Evolutionary conservation across 2,797 vertebrate genomes (phyloP), one percentile per base, ranked within the genome.

Genomic region (Myotis daubentonii): DNA sequence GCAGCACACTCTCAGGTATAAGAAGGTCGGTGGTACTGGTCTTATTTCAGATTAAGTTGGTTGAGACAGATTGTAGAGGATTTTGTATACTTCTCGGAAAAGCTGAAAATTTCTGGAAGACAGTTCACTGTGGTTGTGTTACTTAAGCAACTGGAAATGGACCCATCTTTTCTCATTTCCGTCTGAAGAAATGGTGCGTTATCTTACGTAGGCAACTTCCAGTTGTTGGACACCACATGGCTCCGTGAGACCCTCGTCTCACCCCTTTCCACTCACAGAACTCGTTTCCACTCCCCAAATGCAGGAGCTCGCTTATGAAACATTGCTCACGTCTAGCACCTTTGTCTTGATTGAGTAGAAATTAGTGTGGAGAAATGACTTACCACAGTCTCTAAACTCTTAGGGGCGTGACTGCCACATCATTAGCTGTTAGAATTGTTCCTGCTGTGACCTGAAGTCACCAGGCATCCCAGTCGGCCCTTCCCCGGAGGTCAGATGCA

Each of bases 31-130:
- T 87, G 90, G 71, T 55, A 20, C 47, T 76, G 85, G 49, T 71
- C 66, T 93, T 66, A 28, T 75, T 93, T 90, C 83, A 53, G 66
- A 55, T 23, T 93, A 41, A 55, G 51, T 87, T 74, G 93, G 75
- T 53, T 19, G n/a, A 88, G 33, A 72, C n/a, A 75, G 33, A 17
- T 94, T 93, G 4, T 17, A 8, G 71, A 76, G 78, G 36, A 41
- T 49, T 38, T 71, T 93, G 80, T 17, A 17, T 65, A 49, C 90
- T 89, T 91, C 41, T 33, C 55, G 51, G 72, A 89, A 71, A 95
- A 89, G 49, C 66, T 36, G 51, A 57, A 44, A 49, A 65, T 83
- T 79, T 91, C 90, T 23, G 38, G 30, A 87, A 87, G 71, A 79
- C 55, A 71, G 6, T 30, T 70, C 33, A 38, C 1, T 65, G 62